phyloP scores from a whole-genome alignment of 2,888 invertebrate genomes.

The Hydrotaea cyrtoneurina region DNA sequence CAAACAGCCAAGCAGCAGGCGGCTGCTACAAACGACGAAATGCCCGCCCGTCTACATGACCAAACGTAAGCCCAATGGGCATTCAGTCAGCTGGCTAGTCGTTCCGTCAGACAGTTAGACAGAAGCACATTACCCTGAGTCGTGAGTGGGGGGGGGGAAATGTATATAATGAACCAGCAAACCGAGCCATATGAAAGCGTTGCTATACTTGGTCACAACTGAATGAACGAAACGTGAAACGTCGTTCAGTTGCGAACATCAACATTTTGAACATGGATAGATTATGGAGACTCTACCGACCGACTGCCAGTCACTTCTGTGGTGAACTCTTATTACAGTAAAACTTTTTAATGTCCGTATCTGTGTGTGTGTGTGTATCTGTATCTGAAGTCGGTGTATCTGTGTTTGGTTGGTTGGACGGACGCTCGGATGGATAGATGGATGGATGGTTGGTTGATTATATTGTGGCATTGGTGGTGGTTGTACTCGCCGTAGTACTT shows the following conservation, averaged over 20 bases:
- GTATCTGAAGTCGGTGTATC: background rate
- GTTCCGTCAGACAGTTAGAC: background rate
- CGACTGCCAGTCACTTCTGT: background rate
- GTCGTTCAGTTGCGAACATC: background rate
- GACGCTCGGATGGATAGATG: background rate
- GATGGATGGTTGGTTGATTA: background rate
- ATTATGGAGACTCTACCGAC: background rate
- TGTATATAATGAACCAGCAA: background rate
- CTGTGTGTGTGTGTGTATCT: background rate
- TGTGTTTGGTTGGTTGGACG: background rate
- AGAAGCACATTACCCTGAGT: background rate
- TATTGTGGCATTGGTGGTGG: background rate
- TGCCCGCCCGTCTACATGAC: background rate
- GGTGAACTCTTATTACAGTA: background rate
- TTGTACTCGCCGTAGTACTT: background rate
- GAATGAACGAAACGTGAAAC: background rate
- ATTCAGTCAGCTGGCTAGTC: background rate
- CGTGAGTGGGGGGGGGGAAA: background rate
- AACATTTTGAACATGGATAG: conserved; percentile 3
- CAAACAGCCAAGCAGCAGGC: conserved; percentile 1
- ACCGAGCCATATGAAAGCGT: background rate
- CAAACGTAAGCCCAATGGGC: background rate
- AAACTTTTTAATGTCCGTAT: background rate
- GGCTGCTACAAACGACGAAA: background rate
- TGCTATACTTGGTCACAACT: background rate